A percentile compares a stretch with the other conserved stretches of the same genome.
Conservation (phyloP, 2,113 vertebrate genomes). For the Lamprotornis superbus region DNA sequence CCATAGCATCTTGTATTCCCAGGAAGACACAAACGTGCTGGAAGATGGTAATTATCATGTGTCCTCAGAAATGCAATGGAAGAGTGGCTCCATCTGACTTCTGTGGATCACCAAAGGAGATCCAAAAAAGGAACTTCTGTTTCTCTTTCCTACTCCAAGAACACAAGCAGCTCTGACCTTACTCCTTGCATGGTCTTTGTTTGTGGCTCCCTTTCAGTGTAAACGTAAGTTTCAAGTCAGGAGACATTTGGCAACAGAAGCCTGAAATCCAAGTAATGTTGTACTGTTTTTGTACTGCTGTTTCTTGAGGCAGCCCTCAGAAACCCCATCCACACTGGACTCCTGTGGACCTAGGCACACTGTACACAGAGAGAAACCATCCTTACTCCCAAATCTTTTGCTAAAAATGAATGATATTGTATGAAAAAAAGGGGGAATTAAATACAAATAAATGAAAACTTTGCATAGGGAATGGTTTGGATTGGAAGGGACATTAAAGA, state of each 20-base stretch:
- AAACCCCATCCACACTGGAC: not conserved
- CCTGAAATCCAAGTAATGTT: not conserved
- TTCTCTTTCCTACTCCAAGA: not conserved
- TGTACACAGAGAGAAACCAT: not conserved
- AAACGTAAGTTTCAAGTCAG: not conserved
- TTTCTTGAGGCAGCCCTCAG: not conserved
- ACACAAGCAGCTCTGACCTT: not conserved
- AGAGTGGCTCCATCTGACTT: not conserved
- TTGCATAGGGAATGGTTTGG: not conserved
- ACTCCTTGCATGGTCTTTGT: not conserved
- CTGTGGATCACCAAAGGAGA: rapidly evolving
- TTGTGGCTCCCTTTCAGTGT: not conserved
- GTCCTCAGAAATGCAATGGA: not conserved
- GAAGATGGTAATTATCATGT: rapidly evolving
- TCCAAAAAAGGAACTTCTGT: rapidly evolving
- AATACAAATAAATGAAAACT: not conserved
- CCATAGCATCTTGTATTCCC: not conserved
- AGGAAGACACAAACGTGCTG: not conserved
- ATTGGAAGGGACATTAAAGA: not conserved
- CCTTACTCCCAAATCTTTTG: not conserved
- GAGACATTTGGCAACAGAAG: not conserved
- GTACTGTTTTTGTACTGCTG: not conserved
- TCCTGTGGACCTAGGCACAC: not conserved
- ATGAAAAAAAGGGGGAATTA: not conserved
- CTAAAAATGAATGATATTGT: not conserved